Evolutionary conservation across 2,888 invertebrate species (phyloP).

Genomic region (Andrena camellia): DNA sequence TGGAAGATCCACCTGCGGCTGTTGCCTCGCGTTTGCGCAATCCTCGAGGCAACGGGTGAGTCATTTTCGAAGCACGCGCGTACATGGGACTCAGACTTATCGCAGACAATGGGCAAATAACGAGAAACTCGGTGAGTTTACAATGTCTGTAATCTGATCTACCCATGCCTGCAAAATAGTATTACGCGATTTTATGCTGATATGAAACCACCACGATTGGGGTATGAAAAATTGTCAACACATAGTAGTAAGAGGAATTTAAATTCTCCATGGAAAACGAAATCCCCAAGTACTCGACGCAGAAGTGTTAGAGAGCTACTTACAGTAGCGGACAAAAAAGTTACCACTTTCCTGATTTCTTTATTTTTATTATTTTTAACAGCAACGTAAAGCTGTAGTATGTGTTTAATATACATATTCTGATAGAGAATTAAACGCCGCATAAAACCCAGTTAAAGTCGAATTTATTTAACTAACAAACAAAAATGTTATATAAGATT

Average conservation of each 20-base stretch:
- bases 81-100: neutral
- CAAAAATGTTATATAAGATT: too few species aligned
- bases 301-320: too few species aligned
- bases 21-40: slow-evolving; percentile 27
- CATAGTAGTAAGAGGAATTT: neutral
- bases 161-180: neutral
- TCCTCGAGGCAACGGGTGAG: slow-evolving; percentile 62
- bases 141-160: neutral
- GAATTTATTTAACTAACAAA: too few species aligned
- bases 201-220: neutral
- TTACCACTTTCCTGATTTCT: too few species aligned
- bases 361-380: too few species aligned
- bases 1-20: slow-evolving; percentile 58
- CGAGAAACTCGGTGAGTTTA: neutral
- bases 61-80: slow-evolving; percentile 70
- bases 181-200: too few species aligned
- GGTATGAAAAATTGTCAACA: neutral
- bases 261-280: neutral
- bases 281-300: too few species aligned
- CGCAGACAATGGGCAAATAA: slow-evolving; percentile 22
- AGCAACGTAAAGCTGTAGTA: too few species aligned
- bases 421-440: too few species aligned
- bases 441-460: too few species aligned
- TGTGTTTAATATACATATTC: too few species aligned
- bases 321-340: too few species aligned